Percentiles rank a stretch among this genome's conserved stretches.
Conservation (phyloP, 2,888 invertebrate species). For the Strigamia transsilvanica region DNA sequence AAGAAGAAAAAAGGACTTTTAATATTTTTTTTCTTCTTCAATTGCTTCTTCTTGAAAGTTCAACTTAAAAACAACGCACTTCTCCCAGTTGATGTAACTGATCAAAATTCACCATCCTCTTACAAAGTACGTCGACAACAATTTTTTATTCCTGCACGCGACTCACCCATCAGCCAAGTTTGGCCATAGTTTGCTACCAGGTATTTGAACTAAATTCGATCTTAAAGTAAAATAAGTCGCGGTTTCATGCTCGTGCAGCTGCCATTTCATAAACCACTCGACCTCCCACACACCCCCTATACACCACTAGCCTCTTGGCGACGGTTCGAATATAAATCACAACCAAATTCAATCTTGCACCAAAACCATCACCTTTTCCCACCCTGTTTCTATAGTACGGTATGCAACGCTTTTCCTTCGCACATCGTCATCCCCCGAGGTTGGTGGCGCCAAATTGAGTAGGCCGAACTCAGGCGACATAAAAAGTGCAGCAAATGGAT, state of each 20-base stretch:
- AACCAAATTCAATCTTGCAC: conserved; percentile 39
- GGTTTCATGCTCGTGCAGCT: conserved; percentile 13
- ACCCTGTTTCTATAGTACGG: conserved; percentile 20
- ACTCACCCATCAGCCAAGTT: conserved; percentile 2
- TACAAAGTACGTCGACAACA: neutral
- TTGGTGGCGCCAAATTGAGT: conserved; percentile 45
- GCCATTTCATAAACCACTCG: conserved; percentile 47
- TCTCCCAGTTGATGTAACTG: neutral
- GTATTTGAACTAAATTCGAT: conserved; percentile 41
- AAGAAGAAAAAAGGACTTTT: neutral
- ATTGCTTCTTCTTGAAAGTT: neutral
- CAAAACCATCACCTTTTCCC: conserved; percentile 44
- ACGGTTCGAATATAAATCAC: conserved; percentile 49
- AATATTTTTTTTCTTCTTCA: neutral
- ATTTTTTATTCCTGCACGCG: conserved; percentile 7
- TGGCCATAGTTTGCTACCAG: conserved; percentile 32
- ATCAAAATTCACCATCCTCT: conserved; percentile 33
- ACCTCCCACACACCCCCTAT: neutral
- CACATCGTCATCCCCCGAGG: conserved; percentile 39
- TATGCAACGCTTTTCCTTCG: conserved; percentile 23
- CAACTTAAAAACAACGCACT: neutral
- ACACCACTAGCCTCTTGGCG: conserved; percentile 30
- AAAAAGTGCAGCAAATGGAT: conserved; percentile 49
- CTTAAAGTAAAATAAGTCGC: conserved; percentile 42
- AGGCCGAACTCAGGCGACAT: conserved; percentile 42